Percentiles rank a stretch among this genome's conserved stretches.
Conservation (phyloP, 2,888 invertebrate genomes). For the Lydus trimaculatus region DNA sequence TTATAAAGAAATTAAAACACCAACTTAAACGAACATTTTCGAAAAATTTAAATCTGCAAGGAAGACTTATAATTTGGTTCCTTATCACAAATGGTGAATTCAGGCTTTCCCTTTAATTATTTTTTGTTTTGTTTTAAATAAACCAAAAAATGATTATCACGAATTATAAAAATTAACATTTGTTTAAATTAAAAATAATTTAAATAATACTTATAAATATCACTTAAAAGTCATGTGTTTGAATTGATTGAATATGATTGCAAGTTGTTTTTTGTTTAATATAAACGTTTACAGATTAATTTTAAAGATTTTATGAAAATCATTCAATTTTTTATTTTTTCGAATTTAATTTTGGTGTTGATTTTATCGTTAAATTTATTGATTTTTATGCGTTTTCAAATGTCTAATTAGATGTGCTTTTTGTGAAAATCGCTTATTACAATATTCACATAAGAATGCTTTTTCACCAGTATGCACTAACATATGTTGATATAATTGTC, state of each 20-base stretch:
- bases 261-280: neutral
- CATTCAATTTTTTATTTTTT: neutral
- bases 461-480: constrained; percentile 60
- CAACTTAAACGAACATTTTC: too few species aligned
- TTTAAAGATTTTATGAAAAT: neutral
- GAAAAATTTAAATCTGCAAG: too few species aligned
- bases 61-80: too few species aligned
- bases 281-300: neutral
- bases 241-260: constrained; percentile 1
- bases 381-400: constrained; percentile 55
- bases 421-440: constrained; percentile 59
- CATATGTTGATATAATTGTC: constrained; percentile 59
- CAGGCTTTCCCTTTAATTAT: too few species aligned
- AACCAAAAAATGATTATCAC: too few species aligned
- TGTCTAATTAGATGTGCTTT: constrained; percentile 59
- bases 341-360: neutral
- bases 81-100: too few species aligned
- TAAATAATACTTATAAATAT: constrained; percentile 1
- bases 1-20: too few species aligned
- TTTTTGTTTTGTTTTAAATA: too few species aligned
- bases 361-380: constrained; percentile 12
- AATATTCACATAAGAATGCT: constrained; percentile 59
- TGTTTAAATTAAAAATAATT: neutral
- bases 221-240: neutral
- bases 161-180: too few species aligned